Conservation (phyloP, 2,888 invertebrate species). For the Drosophila incognita region DNA sequence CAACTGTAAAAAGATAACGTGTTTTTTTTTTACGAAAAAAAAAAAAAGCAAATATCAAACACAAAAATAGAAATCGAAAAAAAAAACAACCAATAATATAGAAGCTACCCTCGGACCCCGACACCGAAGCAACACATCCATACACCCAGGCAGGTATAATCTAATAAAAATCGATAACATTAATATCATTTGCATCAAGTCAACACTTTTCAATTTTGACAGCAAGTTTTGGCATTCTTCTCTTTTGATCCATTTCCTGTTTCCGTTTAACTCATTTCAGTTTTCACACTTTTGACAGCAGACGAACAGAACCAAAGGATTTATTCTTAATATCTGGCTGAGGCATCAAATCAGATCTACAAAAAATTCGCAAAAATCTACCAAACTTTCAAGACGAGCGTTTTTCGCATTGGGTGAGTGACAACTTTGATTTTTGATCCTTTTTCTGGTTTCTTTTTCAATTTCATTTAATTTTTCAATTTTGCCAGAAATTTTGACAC, state of each 20-base stretch:
- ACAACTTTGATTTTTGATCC: no score
- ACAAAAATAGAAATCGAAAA: slow-evolving; percentile 23
- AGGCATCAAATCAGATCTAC: background rate
- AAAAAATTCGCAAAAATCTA: no score
- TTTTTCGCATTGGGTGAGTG: no score
- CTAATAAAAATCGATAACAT: background rate
- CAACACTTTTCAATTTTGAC: no score
- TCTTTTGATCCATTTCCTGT: no score
- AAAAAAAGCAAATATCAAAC: slow-evolving; percentile 30
- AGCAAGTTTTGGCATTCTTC: background rate
- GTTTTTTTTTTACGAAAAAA: slow-evolving; percentile 8
- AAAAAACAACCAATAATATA: slow-evolving; percentile 16
- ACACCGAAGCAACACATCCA: slow-evolving; percentile 9
- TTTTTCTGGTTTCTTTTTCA: no score
- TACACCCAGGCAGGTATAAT: background rate
- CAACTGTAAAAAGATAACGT: slow-evolving; percentile 87
- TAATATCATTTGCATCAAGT: background rate
- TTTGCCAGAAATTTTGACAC: background rate
- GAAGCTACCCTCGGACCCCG: slow-evolving; percentile 15
- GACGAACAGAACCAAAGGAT: no score
- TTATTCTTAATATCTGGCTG: background rate
- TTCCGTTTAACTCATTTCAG: no score
- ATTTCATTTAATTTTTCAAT: no score
- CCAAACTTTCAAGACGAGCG: no score
- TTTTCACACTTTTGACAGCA: no score